These are phyloP conservation scores for Epinephelus lanceolatus DNA, from an alignment of 2,113 vertebrate species.

Conservation along the genomic window DNA sequence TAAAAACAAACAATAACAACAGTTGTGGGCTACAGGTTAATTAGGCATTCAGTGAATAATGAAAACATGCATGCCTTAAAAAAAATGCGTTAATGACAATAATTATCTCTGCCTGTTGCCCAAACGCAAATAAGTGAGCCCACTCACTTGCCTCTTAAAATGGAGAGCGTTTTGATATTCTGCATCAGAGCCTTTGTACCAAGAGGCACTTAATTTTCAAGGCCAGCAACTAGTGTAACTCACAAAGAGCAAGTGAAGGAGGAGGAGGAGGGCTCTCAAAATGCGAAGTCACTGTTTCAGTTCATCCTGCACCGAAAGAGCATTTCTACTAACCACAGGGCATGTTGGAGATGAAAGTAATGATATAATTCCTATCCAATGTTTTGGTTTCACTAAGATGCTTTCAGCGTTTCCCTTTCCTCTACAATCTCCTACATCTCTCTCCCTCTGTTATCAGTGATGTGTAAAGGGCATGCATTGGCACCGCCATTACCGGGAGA, in stretches of 20 bases:
- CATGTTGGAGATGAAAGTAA: slow-evolving; percentile 22
- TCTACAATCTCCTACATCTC: background rate
- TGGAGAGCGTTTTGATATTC: slow-evolving; percentile 21
- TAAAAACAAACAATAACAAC: slow-evolving; percentile 18
- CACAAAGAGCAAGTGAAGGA: slow-evolving; percentile 20
- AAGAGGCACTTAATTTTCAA: slow-evolving; percentile 47
- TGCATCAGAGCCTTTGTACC: slow-evolving; percentile 48
- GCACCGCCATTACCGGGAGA: slow-evolving; percentile 48
- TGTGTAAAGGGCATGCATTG: slow-evolving; percentile 47
- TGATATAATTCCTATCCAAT: slow-evolving; percentile 29
- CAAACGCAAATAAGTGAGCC: slow-evolving; percentile 25
- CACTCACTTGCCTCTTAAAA: slow-evolving; percentile 14
- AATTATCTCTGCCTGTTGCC: slow-evolving; percentile 15
- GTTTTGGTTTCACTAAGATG: slow-evolving; percentile 45
- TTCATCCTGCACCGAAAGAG: slow-evolving; percentile 41
- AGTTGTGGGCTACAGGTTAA: slow-evolving; percentile 35
- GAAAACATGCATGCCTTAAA: slow-evolving; percentile 11
- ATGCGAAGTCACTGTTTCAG: slow-evolving; percentile 43
- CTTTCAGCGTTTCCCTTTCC: slow-evolving; percentile 41
- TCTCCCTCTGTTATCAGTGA: slow-evolving; percentile 37
- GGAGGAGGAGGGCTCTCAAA: slow-evolving; percentile 36
- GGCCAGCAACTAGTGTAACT: slow-evolving; percentile 44
- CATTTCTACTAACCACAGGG: slow-evolving; percentile 25
- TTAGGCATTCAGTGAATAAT: slow-evolving; percentile 17
- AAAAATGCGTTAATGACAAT: slow-evolving; percentile 23